These are phyloP conservation scores for Hycleus cichorii DNA, from an alignment of 1,140 invertebrate genomes.

Conservation along the genomic window DNA sequence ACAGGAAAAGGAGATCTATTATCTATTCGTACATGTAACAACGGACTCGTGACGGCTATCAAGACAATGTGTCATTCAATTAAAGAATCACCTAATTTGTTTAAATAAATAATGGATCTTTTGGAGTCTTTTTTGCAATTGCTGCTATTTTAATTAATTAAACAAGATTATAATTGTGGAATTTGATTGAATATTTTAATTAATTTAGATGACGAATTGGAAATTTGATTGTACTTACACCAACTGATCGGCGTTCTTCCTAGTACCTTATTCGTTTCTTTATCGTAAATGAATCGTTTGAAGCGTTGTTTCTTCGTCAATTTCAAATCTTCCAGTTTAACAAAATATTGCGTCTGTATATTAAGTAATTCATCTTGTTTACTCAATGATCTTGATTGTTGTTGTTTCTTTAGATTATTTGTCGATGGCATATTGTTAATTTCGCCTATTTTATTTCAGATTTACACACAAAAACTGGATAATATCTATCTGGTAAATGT, in stretches of 20 bases:
- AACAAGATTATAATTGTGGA: no score
- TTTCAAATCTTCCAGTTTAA: conserved; percentile 46
- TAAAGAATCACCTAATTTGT: conserved; percentile 4
- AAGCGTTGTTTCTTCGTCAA: conserved; percentile 51
- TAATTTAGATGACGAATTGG: no score
- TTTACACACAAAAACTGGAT: not conserved
- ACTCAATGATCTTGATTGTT: conserved; percentile 30
- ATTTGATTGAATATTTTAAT: no score
- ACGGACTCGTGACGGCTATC: not conserved
- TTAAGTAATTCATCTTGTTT: conserved; percentile 37
- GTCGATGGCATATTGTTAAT: conserved; percentile 13
- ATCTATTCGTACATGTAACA: no score
- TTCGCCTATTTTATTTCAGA: not conserved
- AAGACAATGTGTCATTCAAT: conserved; percentile 12
- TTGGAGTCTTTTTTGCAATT: no score
- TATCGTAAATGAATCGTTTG: conserved; percentile 60
- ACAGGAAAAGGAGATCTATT: no score
- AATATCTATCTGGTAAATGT: not conserved
- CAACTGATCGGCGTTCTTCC: conserved; percentile 62
- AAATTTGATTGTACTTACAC: conserved; percentile 50
- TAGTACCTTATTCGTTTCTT: conserved; percentile 56
- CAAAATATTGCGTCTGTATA: conserved; percentile 47
- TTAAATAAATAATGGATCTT: no score
- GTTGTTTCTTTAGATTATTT: conserved; percentile 14
- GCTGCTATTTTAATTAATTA: no score